phyloP scores from a whole-genome alignment of 2,113 vertebrate genomes.

The Entosphenus tridentatus region DNA sequence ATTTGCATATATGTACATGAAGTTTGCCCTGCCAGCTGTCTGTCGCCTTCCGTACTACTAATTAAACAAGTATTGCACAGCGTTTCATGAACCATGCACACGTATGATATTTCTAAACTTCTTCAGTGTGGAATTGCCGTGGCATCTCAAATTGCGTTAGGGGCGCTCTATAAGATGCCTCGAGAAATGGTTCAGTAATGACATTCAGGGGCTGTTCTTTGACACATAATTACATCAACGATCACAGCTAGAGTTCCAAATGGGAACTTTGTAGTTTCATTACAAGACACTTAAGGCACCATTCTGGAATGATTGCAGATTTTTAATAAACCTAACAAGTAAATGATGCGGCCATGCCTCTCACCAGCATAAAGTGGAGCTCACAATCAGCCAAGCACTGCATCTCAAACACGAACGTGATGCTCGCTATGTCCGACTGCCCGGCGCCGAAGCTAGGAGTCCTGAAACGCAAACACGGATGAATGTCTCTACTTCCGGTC shows the following conservation, averaged over 20 bases:
- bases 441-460: conserved; percentile 24
- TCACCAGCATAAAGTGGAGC: conserved; percentile 58
- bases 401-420: conserved; percentile 75
- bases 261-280: not conserved
- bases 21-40: too few species aligned
- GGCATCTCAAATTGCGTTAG: not conserved
- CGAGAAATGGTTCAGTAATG: not conserved
- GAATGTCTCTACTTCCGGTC: too few species aligned
- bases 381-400: conserved; percentile 43
- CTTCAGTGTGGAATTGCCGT: too few species aligned
- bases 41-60: too few species aligned
- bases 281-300: too few species aligned
- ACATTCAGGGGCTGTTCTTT: not conserved
- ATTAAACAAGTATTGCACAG: too few species aligned
- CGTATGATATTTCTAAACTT: too few species aligned
- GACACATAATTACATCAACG: not conserved
- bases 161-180: not conserved
- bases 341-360: conserved; percentile 12
- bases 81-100: too few species aligned
- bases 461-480: conserved; percentile 18
- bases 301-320: too few species aligned
- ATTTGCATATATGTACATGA: too few species aligned
- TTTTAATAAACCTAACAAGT: not conserved
- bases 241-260: not conserved
- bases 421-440: conserved; percentile 31